These are phyloP conservation scores for Lagodon rhomboides DNA, from an alignment of 2,797 vertebrate genomes.

Conservation along the genomic window DNA sequence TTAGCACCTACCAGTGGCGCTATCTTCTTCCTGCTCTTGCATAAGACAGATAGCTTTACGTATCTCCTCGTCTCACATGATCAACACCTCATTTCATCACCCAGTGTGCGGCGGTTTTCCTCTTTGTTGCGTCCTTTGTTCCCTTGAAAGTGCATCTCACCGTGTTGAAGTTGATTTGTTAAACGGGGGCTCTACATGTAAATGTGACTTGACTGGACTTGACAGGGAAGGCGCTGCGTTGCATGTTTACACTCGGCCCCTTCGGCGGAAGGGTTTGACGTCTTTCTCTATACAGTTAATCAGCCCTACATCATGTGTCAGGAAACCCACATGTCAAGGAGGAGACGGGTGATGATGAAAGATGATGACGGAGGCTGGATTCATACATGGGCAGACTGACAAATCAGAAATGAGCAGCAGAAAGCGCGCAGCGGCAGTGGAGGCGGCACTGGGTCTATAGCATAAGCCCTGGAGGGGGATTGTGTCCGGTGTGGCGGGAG, in stretches of 20 bases:
- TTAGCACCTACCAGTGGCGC: background rate
- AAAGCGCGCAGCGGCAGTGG: background rate
- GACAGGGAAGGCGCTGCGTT: conserved; percentile 28
- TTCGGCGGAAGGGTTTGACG: conserved; percentile 2
- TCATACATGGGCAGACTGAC: background rate
- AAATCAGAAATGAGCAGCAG: background rate
- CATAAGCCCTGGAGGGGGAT: background rate
- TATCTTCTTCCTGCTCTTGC: background rate
- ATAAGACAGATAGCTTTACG: background rate
- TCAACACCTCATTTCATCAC: conserved; percentile 7
- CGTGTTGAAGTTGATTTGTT: conserved; percentile 15
- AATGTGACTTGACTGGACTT: conserved; percentile 45
- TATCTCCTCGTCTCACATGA: background rate
- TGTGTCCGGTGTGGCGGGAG: conserved; percentile 20
- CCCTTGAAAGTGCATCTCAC: background rate
- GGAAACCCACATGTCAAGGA: conserved; percentile 24
- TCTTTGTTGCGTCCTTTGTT: conserved; percentile 8
- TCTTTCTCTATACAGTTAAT: conserved; percentile 23
- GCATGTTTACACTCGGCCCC: conserved; percentile 25
- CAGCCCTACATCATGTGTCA: conserved; percentile 26
- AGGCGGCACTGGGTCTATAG: background rate
- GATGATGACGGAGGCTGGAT: conserved; percentile 20
- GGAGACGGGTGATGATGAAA: conserved; percentile 30
- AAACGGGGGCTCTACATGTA: background rate
- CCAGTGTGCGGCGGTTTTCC: background rate